Evolutionary conservation across 2,888 invertebrate species (phyloP).

Genomic region (Pandemis corylana): DNA sequence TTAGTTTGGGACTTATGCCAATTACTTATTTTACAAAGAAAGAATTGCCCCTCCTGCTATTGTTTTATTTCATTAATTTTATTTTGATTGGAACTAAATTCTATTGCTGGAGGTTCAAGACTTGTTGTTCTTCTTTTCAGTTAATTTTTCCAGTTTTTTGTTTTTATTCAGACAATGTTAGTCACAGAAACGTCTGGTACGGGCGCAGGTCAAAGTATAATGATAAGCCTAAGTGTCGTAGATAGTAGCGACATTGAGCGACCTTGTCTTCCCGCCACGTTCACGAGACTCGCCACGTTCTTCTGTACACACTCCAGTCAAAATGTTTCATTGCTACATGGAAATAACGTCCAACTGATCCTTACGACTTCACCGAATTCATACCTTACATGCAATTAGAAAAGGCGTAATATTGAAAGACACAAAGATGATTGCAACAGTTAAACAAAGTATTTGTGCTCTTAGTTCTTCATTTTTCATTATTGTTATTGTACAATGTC

Average conservation of each 20-base stretch:
- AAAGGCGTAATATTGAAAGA: background rate
- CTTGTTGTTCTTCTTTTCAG: no score
- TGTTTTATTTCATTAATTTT: no score
- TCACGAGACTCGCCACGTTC: background rate
- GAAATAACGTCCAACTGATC: background rate
- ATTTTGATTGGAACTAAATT: no score
- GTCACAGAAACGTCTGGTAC: background rate
- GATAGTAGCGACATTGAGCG: slow-evolving; percentile 13
- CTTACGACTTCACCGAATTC: background rate
- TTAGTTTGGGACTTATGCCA: no score
- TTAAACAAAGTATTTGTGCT: no score
- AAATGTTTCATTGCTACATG: background rate
- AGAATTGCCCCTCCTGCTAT: no score
- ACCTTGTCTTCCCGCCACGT: background rate
- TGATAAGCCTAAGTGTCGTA: background rate
- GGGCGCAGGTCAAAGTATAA: slow-evolving; percentile 8
- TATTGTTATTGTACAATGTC: background rate
- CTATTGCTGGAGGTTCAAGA: no score
- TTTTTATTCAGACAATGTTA: background rate
- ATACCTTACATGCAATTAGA: background rate
- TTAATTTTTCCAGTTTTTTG: background rate
- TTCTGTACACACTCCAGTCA: background rate
- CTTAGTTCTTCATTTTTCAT: background rate
- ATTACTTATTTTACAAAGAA: no score
- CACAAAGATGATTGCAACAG: background rate